Evolutionary conservation across 1,140 invertebrate genomes (phyloP).

Genomic region (Phortica variegata): DNA sequence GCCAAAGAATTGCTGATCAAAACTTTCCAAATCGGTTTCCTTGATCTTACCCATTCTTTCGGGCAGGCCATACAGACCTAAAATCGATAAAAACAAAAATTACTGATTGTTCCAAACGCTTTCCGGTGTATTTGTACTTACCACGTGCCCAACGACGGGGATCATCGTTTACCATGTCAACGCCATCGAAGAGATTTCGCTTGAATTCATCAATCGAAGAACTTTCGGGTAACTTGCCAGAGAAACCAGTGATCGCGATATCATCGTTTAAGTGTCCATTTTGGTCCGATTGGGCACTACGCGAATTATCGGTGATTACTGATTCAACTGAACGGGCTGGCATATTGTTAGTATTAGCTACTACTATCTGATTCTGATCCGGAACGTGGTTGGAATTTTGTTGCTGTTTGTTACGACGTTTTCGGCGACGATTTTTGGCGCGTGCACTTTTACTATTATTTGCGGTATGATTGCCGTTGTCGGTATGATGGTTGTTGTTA

Average conservation of each 20-base stretch:
- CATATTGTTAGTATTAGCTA: slow-evolving; percentile 31
- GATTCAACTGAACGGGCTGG: slow-evolving; percentile 55
- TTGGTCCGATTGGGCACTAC: slow-evolving; percentile 47
- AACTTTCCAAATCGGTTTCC: slow-evolving; percentile 81
- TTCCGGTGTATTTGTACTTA: slow-evolving; percentile 12
- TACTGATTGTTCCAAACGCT: slow-evolving; percentile 17
- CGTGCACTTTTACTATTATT: slow-evolving; percentile 41
- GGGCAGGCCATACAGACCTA: slow-evolving; percentile 78
- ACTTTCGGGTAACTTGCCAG: slow-evolving; percentile 86
- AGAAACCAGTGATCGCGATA: slow-evolving; percentile 86
- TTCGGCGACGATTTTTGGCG: slow-evolving; percentile 42
- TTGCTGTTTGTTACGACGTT: slow-evolving; percentile 44
- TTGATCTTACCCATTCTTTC: slow-evolving; percentile 86
- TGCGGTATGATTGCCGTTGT: slow-evolving; percentile 25
- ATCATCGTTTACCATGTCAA: slow-evolving; percentile 88
- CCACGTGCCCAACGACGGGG: slow-evolving; percentile 75
- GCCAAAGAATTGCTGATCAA: slow-evolving; percentile 92
- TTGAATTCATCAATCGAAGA: slow-evolving; percentile 86
- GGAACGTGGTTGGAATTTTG: slow-evolving; percentile 31
- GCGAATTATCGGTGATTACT: slow-evolving; percentile 42
- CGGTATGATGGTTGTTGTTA: slow-evolving; percentile 17
- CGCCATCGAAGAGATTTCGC: slow-evolving; percentile 77
- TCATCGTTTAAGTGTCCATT: slow-evolving; percentile 64
- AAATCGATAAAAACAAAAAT: not conserved
- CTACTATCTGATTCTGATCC: slow-evolving; percentile 11